Percentiles rank a stretch among this genome's conserved stretches.
Evolutionary conservation across 64 coral and sea anemone genomes (phyloP).

Genomic region (Anthopleura sola): DNA sequence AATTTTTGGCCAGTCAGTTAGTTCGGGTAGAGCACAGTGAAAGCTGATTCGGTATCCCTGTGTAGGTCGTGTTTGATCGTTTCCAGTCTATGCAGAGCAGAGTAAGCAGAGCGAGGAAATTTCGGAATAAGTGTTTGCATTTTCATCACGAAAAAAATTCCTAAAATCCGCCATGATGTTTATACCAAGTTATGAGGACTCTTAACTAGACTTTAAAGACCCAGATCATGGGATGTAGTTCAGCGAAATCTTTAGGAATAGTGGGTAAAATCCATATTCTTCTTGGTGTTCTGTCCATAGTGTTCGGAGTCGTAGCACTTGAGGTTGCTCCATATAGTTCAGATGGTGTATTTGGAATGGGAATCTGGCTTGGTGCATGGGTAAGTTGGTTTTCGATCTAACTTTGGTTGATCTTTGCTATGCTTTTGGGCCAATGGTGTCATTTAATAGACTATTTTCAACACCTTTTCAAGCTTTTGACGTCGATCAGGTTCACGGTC

Average conservation of each 20-base stretch:
- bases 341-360: conserved; percentile 45
- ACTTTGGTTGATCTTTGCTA: background rate
- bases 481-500: no score
- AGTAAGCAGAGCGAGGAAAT: background rate
- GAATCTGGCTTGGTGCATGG: conserved; percentile 58
- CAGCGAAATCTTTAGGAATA: background rate
- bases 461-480: no score
- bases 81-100: background rate
- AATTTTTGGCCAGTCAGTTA: no score
- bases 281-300: conserved; percentile 20
- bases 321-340: conserved; percentile 13
- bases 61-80: background rate
- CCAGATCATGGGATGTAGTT: conserved; percentile 23
- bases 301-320: conserved; percentile 21
- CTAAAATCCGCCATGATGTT: background rate
- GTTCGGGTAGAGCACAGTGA: no score
- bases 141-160: background rate
- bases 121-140: background rate
- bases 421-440: no score
- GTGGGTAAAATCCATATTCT: conserved; percentile 10
- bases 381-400: background rate
- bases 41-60: background rate
- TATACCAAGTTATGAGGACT: background rate
- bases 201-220: background rate
- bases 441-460: no score